Evolutionary conservation across 2,797 vertebrate genomes (phyloP).

Genomic region (Ptychobarbus kaznakovi): DNA sequence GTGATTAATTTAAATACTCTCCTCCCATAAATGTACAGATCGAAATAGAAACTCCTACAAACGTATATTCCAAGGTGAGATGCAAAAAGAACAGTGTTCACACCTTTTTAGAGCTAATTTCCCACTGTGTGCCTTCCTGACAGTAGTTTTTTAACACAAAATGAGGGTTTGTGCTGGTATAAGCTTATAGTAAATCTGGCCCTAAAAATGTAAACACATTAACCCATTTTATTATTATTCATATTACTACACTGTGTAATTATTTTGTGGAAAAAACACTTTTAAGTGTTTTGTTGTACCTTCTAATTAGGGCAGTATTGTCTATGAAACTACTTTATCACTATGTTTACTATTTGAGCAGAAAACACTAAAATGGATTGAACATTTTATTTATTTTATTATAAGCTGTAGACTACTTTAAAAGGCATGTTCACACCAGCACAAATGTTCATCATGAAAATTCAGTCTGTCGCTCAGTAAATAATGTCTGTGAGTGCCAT

Average conservation of each 20-base stretch:
- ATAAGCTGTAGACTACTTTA: not conserved
- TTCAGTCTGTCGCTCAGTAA: not conserved
- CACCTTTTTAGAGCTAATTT: no score
- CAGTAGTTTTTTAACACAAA: no score
- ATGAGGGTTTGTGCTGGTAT: no score
- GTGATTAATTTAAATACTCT: no score
- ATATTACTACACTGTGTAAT: not conserved
- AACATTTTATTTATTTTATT: not conserved
- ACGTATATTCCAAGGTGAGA: no score
- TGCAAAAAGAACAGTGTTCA: no score
- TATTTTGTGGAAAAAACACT: not conserved
- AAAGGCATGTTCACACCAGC: not conserved
- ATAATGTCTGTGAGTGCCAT: not conserved
- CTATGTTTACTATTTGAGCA: not conserved
- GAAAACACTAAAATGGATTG: not conserved
- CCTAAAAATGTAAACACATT: not conserved
- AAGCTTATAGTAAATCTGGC: no score
- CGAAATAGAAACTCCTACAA: no score
- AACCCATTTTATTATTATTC: not conserved
- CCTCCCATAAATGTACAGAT: no score
- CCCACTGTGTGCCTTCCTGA: no score
- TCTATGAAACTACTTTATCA: not conserved
- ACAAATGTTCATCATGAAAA: not conserved
- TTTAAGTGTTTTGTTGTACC: not conserved
- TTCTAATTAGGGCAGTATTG: not conserved